Base-by-base conservation (phyloP, 2,888 invertebrate genomes). In the Pasiphila rectangulata region DNA sequence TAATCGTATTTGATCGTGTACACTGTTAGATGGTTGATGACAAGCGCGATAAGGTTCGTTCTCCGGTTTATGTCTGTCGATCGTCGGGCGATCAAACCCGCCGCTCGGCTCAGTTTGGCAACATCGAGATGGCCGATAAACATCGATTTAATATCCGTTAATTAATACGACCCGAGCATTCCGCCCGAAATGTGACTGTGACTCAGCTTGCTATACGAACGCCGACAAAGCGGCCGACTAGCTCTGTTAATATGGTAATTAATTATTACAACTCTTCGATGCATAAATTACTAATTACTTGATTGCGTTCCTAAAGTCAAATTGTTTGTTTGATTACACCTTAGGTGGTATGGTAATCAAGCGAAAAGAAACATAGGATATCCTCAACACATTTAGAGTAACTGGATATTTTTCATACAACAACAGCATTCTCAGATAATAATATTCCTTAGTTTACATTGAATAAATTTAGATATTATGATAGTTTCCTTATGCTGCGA, bases 111-210 rank as follows among this genome's bases (percentile, higher is more conserved):
- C 39, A 76, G 86, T 86, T 87, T 84, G 84, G 82, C 87, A 86
- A 85, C 81, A 77, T 74, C 77, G 79, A 86, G 85, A 87, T 88
- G 73, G 65, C 70, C 81, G 87, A 86, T 88, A 87, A 88, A 86
- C 77, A 83, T 79, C 79, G 79, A 81, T 87, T 85, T 84, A 83
- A 87, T 84, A 85, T 84, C 79, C 83, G 86, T 87, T 88, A 87
- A 88, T 87, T 86, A 87, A 88, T 86, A 83, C 85, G 75, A 79
- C 74, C 76, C 80, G 75, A 79, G 79, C 78, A 84, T 85, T 80
- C 85, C 76, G 77, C 69, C 69, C 73, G 74, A 80, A 79, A 80
- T 80, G 79, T 70, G 81, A 76, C 75, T 79, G 79, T 83, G 85
- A 84, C 71, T 83, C 83, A 82, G 79, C 75, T n/a, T n/a, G n/a